Base-by-base conservation (phyloP, 2,888 invertebrate species). In the Buathra laborator region DNA sequence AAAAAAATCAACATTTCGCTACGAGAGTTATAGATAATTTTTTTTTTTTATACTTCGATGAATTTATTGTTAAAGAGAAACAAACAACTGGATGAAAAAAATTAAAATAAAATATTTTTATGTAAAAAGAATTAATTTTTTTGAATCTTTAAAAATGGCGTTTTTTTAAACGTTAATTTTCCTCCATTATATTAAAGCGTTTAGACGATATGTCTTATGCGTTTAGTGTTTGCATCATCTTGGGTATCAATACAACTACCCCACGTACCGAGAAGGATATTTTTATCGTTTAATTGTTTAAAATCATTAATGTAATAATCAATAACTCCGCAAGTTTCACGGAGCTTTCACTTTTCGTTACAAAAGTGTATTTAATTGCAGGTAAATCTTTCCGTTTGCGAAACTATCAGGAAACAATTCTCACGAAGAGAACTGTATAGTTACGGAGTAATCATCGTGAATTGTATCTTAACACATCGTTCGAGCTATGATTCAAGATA, bases 401-500 rank as follows among this genome's bases (percentile, higher is more conserved):
- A 37, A 71, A 62, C 53, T 64, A 46, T 44, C 66, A n/a, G 43
- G 56, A 66, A 71, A 71, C 59, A 66, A 53, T 64, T 72, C 66
- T 72, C 79, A 72, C 59, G 56, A 16, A 32, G 68, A 16, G 16
- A 67, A 76, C 43, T 68, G 12, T 29, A n/a, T 12, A 43, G n/a
- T 44, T 51, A 14, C 43, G 32, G 44, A 3, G 53, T 70, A 76
- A 76, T 81, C 64, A 12, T 4, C 53, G 53, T 51, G 16, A 62
- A 83, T 78, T 62, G 62, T 67, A 59, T 78, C 68, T 72, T 43
- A 72, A 77, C 53, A 59, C 59, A 77, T 79, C 70, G 53, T 74
- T 74, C 68, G 37, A 78, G 29, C 12, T 19, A 51, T 37, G 44
- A 48, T 24, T 74, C 29, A 19, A 51, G 48, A 78, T 83, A 24